Evolutionary conservation across 2,888 invertebrate species (phyloP), one percentile per base, ranked within the genome.

Genomic region (Cistogaster globosa): DNA sequence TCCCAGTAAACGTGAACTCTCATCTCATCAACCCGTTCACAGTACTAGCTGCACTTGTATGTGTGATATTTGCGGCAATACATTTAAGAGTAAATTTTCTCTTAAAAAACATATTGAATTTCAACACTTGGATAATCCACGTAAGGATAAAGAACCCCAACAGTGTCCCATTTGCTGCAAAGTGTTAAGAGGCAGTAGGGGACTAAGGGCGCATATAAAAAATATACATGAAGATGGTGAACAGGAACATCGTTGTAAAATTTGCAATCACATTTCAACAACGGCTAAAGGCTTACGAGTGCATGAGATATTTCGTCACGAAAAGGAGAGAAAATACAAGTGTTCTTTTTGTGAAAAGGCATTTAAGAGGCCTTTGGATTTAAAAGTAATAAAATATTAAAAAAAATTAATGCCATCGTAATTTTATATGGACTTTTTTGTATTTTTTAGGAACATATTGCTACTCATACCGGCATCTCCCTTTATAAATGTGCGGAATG

Each of bases 331-430:
- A 9, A 89, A 89, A 79, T 90, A 90, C 83, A 89, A 91, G 55
- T 92, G 92, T 74, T 90, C 89, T 32, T 89, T 91, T 87, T 92
- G 92, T 68, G 89, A 91, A 6, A 92, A 92, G 79, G 91, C 90
- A 5, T 92, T 92, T 75, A 92, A 92, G 78, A 87, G 91, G 7
- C 89, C 91, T 2, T 89, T 91, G 79, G 90, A 90, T 74, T 86
- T 91, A 9, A 88, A 90, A 84, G 91, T 91, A 88, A 26, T 26
- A 9, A 58, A 20, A 53, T 22, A 4, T 53, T 84, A 83, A 22
- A 26, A 58, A 22, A 45, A 36, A 22, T 75, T 48, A 14, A 60
- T 42, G 48, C 48, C n/a, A 22, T 11, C 20, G 32, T 36, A 45
- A 38, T 57, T 57, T 26, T 20, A 72, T 65, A 22, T 48, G 1